Evolutionary conservation across 2,113 vertebrate species (phyloP), one percentile per base, ranked within the genome.

Genomic region (Noctilio leporinus): DNA sequence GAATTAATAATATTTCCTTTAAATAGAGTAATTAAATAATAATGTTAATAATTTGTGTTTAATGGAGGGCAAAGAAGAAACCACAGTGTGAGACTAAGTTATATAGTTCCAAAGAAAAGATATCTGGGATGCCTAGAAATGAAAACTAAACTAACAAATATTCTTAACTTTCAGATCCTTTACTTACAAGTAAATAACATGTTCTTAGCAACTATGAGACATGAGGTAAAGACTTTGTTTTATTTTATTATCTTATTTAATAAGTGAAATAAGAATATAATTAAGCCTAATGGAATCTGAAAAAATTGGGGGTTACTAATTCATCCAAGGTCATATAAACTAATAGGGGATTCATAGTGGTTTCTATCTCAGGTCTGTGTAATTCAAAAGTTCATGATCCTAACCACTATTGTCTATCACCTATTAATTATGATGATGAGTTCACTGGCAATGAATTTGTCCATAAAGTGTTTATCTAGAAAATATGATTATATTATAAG

Each of bases 31-130:
- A 53, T 62, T 78, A 96, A 80, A 80, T 83, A 8, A 43, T 89
- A n/a, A 67, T 83, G 40, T 87, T 72, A 81, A 81, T 70, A 76
- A 91, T 93, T 59, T 15, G 69, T 96, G 75, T 38, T 67, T 88
- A 94, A 26, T 77, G 7, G 20, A 45, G 10, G 2, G 22, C 53
- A 84, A 88, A 77, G 14, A 53, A 30, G 69, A 88, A 12, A 10
- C 22, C 40, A 87, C 10, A 81, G 17, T 86, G 1, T 59, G 33
- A 91, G 20, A 91, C 9, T 70, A 64, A 67, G 17, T 80, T 57
- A 62, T 80, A 20, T 75, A 45, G 2, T 82, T 95, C 26, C 9
- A 55, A 73, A 91, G 16, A 85, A 86, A 86, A 77, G 11, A 0
- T 33, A 91, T 30, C 22, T 73, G 4, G 28, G 3, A 26, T 62